Evolutionary conservation across 1,140 invertebrate species (phyloP).

Genomic region (Drusus annulatus): DNA sequence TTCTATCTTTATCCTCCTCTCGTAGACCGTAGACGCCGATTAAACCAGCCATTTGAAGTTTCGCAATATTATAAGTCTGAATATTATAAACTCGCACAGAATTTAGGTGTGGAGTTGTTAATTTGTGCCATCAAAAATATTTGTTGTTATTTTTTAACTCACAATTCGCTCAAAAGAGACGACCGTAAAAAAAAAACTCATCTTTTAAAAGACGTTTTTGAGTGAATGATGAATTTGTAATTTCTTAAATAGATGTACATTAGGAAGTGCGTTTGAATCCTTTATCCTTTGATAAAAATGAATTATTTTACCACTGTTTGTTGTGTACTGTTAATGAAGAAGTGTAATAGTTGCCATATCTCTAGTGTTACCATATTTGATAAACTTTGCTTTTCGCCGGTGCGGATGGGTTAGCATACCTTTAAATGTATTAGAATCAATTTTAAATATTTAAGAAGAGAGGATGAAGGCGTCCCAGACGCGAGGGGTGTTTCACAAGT

Average conservation of each 20-base stretch:
- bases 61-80: slow-evolving; percentile 1
- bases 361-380: slow-evolving; percentile 26
- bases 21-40: background rate
- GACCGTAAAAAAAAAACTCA: no score
- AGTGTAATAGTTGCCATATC: slow-evolving; percentile 29
- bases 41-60: background rate
- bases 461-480: background rate
- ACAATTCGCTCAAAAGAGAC: no score
- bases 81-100: background rate
- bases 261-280: no score
- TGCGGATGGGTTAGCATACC: slow-evolving; percentile 24
- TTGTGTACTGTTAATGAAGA: background rate
- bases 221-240: no score
- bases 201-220: no score
- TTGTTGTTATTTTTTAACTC: no score
- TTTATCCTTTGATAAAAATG: no score
- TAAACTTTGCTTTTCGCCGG: slow-evolving; percentile 25
- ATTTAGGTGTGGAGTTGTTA: no score
- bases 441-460: slow-evolving; percentile 2
- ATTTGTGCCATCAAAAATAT: no score
- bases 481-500: slow-evolving; percentile 21
- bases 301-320: no score
- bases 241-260: no score
- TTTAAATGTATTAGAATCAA: slow-evolving; percentile 36
- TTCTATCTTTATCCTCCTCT: background rate